Conservation (phyloP, 1,140 invertebrate species). For the Homalodisca vitripennis region DNA sequence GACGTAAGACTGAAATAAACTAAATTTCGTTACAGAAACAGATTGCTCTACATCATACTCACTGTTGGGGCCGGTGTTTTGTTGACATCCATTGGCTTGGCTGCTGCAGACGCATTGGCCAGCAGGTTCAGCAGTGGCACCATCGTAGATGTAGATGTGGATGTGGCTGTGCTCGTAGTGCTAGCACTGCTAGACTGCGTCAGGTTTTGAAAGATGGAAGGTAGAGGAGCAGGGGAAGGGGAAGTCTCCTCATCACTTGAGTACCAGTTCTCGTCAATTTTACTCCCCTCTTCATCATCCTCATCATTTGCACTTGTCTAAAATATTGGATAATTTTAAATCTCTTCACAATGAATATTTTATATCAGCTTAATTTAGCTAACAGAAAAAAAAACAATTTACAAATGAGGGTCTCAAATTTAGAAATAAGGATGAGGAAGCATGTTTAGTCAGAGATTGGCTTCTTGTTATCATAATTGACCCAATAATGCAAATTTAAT, state of each 20-base stretch:
- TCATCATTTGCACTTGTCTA: conserved; percentile 48
- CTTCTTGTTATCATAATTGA: no score
- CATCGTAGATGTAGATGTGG: neutral
- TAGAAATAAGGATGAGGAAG: neutral
- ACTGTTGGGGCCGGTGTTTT: neutral
- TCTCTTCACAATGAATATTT: no score
- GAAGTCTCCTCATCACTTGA: conserved; percentile 67
- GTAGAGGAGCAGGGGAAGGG: conserved; percentile 5
- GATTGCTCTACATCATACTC: no score
- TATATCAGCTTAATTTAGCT: neutral
- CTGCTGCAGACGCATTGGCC: neutral
- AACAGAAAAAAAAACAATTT: neutral
- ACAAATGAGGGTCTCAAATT: neutral
- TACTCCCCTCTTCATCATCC: conserved; percentile 50
- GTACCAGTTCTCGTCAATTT: conserved; percentile 70
- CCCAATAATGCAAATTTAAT: no score
- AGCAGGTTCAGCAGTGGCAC: neutral
- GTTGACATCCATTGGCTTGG: neutral
- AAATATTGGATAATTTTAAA: neutral
- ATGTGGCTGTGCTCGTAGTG: conserved; percentile 12
- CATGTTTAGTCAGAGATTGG: no score
- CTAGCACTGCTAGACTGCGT: neutral
- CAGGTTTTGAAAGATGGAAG: conserved; percentile 12
- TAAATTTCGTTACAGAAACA: no score
- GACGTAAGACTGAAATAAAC: no score